A percentile compares a stretch with the other conserved stretches of the same genome.
Conservation (phyloP, 2,113 vertebrate species). For the Spea bombifrons region DNA sequence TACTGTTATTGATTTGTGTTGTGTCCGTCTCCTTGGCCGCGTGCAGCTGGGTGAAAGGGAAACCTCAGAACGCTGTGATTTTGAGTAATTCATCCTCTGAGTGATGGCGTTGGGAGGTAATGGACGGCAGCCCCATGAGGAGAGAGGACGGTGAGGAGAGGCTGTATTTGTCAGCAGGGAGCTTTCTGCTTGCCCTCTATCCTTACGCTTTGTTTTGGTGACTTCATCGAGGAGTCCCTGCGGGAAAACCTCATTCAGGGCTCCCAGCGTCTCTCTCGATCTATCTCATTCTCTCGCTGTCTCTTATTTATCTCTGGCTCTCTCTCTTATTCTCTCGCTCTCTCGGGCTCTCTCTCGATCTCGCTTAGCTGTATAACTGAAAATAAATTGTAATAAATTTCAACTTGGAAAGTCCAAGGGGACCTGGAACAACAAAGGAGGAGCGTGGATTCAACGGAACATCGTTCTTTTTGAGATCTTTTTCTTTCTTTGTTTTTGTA, state of each 20-base stretch:
- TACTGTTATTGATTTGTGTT: too few species aligned
- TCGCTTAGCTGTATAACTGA: slow-evolving; percentile 74
- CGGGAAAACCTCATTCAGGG: slow-evolving; percentile 74
- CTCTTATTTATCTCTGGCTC: too few species aligned
- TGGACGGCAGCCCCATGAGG: not conserved
- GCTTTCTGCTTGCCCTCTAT: not conserved
- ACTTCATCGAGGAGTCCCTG: slow-evolving; percentile 73
- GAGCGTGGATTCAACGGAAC: slow-evolving; percentile 7
- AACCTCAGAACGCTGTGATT: not conserved
- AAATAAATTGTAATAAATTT: slow-evolving; percentile 83
- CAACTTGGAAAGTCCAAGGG: slow-evolving; percentile 32
- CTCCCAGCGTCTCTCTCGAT: slow-evolving; percentile 69
- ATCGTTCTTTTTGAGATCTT: too few species aligned
- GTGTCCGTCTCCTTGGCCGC: too few species aligned
- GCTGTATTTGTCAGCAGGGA: not conserved
- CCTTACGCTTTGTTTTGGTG: slow-evolving; percentile 10
- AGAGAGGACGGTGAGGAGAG: not conserved
- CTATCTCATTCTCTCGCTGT: slow-evolving; percentile 18
- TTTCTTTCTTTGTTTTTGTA: not conserved
- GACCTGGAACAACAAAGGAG: slow-evolving; percentile 27
- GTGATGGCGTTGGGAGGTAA: not conserved
- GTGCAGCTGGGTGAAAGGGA: too few species aligned
- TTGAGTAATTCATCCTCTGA: not conserved
- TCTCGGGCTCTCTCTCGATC: too few species aligned
- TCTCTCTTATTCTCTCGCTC: too few species aligned